Conservation (phyloP, 2,797 vertebrate species). For the Pristis pectinata region DNA sequence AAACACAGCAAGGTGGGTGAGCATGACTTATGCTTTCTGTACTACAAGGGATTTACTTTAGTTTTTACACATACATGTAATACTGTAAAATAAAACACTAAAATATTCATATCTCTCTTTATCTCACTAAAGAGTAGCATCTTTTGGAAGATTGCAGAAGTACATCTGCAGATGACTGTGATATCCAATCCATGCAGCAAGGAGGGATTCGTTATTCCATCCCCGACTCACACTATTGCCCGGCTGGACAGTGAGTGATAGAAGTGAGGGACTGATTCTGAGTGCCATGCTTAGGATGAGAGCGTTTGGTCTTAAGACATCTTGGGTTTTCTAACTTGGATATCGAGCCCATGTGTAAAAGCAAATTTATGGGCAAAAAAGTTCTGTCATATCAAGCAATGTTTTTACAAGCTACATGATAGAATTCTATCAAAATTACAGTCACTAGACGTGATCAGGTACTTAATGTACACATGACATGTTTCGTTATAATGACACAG, state of each 20-base stretch:
- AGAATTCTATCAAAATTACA: too few relatives aligned
- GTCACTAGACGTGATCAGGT: too few relatives aligned
- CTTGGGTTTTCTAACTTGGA: background rate
- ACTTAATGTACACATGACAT: too few relatives aligned
- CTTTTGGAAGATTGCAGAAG: background rate
- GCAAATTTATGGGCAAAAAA: too few relatives aligned
- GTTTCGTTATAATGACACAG: too few relatives aligned
- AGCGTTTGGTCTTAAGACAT: background rate
- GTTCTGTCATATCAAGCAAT: too few relatives aligned
- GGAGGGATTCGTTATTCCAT: background rate
- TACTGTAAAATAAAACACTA: background rate
- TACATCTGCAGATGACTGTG: too few relatives aligned
- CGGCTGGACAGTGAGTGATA: background rate
- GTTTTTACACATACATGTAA: background rate
- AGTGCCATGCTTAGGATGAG: background rate
- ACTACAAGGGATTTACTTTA: background rate
- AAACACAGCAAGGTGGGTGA: background rate
- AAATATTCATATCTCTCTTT: background rate
- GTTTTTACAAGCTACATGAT: too few relatives aligned
- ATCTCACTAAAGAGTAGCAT: background rate
- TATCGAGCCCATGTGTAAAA: background rate
- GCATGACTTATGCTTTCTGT: background rate
- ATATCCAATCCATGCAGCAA: background rate
- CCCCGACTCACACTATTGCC: background rate
- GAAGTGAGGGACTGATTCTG: background rate